Percentiles rank a stretch among this genome's conserved stretches.
Evolutionary conservation across 2,113 vertebrate species (phyloP).

Genomic region (Dromiciops gliroides): DNA sequence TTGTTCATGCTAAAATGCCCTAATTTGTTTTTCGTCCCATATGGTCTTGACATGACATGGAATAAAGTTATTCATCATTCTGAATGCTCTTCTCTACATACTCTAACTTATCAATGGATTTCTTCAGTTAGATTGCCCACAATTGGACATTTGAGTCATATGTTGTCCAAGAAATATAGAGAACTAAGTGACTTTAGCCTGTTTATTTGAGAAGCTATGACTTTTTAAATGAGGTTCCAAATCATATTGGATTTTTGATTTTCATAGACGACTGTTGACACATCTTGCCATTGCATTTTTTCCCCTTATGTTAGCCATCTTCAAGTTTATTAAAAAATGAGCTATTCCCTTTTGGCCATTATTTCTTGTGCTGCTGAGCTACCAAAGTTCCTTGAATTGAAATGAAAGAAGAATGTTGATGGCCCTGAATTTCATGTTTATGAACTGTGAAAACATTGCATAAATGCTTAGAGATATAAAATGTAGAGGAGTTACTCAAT

Average conservation of each 20-base stretch:
- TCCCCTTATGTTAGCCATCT: not conserved
- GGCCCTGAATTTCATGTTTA: conserved; percentile 19
- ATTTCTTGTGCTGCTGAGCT: not conserved
- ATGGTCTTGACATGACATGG: not conserved
- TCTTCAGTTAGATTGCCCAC: too few relatives aligned
- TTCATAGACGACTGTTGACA: not conserved
- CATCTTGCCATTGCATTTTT: not conserved
- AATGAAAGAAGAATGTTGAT: conserved; percentile 10
- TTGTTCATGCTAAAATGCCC: not conserved
- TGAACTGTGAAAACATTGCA: not conserved
- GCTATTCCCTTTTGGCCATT: not conserved
- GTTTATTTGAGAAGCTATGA: too few relatives aligned
- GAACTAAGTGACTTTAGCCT: too few relatives aligned
- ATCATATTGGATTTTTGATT: not conserved
- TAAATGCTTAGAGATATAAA: not conserved
- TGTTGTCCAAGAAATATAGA: too few relatives aligned
- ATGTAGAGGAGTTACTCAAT: not conserved
- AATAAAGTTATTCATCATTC: not conserved
- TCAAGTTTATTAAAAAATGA: not conserved
- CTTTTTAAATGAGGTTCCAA: too few relatives aligned
- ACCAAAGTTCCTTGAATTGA: not conserved
- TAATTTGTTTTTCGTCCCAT: too few relatives aligned
- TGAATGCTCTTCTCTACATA: too few relatives aligned
- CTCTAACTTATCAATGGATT: too few relatives aligned
- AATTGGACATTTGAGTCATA: too few relatives aligned